phyloP scores from a whole-genome alignment of 2,888 invertebrate genomes.

The Dryobota labecula region DNA sequence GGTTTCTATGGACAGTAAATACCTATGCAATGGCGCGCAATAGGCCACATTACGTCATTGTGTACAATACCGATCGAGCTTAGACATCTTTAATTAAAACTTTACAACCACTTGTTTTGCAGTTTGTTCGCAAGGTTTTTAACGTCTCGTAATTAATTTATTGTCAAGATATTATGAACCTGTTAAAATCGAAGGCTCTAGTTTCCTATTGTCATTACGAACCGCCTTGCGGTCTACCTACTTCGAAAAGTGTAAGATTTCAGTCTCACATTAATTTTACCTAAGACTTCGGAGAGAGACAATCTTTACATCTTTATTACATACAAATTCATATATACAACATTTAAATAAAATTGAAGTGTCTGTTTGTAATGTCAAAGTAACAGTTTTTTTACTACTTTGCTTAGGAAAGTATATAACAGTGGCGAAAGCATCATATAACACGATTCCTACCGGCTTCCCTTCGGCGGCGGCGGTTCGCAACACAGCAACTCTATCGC shows the following conservation, averaged over 20 bases:
- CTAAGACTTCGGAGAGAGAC: slow-evolving; percentile 9
- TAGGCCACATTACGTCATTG: slow-evolving; percentile 83
- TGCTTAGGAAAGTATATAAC: no score
- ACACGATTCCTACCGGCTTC: no score
- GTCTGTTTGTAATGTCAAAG: no score
- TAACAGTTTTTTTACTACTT: no score
- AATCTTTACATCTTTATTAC: no score
- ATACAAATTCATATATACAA: no score
- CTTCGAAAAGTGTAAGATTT: slow-evolving; percentile 48
- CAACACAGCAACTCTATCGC: no score
- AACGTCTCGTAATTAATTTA: slow-evolving; percentile 20
- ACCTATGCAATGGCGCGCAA: slow-evolving; percentile 81
- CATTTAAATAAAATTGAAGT: no score
- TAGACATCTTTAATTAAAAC: slow-evolving; percentile 60
- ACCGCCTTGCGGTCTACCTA: slow-evolving; percentile 32
- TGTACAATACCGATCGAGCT: slow-evolving; percentile 61
- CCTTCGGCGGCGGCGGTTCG: no score
- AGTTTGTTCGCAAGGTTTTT: slow-evolving; percentile 40
- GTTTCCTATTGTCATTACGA: slow-evolving; percentile 7
- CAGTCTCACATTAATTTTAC: slow-evolving; percentile 12
- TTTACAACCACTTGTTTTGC: slow-evolving; percentile 36
- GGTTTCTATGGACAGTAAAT: slow-evolving; percentile 78
- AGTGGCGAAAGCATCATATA: no score
- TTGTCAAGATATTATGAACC: slow-evolving; percentile 14
- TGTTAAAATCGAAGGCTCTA: slow-evolving; percentile 2